Base-by-base conservation (phyloP, 2,888 invertebrate species). In the Pristionchus mayeri region DNA sequence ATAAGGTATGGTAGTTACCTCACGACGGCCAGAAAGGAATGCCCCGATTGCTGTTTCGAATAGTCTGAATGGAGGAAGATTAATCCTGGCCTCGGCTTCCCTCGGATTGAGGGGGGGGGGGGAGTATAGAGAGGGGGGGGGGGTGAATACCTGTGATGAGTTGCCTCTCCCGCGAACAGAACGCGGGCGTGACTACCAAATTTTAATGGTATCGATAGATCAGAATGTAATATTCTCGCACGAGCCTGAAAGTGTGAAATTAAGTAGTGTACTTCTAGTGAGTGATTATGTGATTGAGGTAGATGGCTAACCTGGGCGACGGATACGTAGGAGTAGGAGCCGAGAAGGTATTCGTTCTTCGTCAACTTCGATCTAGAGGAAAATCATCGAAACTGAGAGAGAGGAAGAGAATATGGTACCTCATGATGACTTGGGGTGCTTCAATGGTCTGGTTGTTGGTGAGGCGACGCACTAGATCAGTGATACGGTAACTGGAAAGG, bases 31-130 rank as follows among this genome's bases (percentile, higher is more conserved):
- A 40, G 88, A 88, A 76, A 90, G 85, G 85, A 86, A 91, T 2
- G 90, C 91, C 13, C 91, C 91, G 34, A 91, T 89, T 9, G 90
- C 88, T 37, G 91, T 92, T 87, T 91, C 91, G 86, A 89, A 91
- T n/a, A 91, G 85, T 83, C 89, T 89, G 83, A 84, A 88, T 44
- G 44, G 44, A 44, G 13, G 44, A 44, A 44, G 44, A 44, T 44
- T n/a, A 44, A 44, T 6, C 7, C 44, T 44, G 13, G 44, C 6
- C 44, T 44, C n/a, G n/a, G n/a, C n/a, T n/a, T n/a, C n/a, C n/a
- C n/a, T n/a, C n/a, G n/a, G 44, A 9, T 9, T 44, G 44, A 44
- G 44, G 13, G 6, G 44, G 44, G 13, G 13, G 44, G 44, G 44
- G 44, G 13, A 44, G 6, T 6, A 13, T 9, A 9, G 6, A 44